These are phyloP conservation scores for Ernsta delagoae DNA, from an alignment of 2,888 invertebrate genomes.

Conservation along the genomic window DNA sequence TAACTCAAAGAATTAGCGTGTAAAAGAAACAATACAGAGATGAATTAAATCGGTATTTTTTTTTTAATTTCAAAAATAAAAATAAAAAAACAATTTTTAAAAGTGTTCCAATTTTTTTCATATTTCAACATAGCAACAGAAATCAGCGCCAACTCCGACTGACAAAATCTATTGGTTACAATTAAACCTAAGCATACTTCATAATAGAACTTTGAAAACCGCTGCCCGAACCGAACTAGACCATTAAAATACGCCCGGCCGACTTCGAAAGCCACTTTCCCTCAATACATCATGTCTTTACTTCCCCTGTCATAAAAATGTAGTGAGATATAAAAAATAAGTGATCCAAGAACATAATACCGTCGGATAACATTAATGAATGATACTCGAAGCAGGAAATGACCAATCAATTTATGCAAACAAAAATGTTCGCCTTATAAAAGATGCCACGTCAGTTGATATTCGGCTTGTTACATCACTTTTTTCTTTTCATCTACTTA, in stretches of 20 bases:
- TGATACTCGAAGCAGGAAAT: background rate
- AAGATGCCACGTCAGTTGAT: no score
- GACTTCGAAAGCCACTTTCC: slow-evolving; percentile 51
- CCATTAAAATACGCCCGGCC: slow-evolving; percentile 53
- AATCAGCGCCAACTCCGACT: no score
- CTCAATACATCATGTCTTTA: slow-evolving; percentile 49
- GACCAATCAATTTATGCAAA: background rate
- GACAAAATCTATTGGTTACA: no score
- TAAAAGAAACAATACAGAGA: no score
- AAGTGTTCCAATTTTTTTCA: no score
- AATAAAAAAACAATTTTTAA: no score
- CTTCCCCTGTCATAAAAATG: slow-evolving; percentile 38
- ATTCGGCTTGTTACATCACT: background rate
- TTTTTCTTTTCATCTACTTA: background rate
- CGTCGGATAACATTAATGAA: background rate
- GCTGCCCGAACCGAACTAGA: slow-evolving; percentile 40
- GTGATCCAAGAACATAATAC: slow-evolving; percentile 9
- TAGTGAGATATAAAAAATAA: slow-evolving; percentile 27
- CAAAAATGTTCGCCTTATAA: slow-evolving; percentile 1
- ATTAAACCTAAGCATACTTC: background rate
- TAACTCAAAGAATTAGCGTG: no score
- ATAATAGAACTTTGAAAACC: background rate
- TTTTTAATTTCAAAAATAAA: no score
- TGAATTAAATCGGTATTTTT: no score
- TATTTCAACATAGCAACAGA: no score